Conservation (phyloP, 2,888 invertebrate species). For the Cerceris ruficornis region DNA sequence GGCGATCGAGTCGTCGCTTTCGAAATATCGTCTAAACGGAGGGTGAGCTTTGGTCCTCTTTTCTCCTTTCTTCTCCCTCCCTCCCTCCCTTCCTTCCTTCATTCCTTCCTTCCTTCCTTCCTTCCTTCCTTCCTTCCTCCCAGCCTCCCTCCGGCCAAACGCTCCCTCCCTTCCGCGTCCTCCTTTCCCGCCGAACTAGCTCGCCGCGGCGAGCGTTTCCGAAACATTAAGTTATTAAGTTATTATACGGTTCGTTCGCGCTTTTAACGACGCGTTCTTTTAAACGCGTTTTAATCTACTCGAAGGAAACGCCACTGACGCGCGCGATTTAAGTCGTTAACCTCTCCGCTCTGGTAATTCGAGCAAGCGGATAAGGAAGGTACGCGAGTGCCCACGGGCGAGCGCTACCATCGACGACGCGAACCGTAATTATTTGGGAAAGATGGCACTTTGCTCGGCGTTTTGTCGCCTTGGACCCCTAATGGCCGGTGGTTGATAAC, state of each 20-base stretch:
- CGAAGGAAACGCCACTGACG: conserved; percentile 53
- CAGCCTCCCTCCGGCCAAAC: neutral
- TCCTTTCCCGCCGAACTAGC: too few relatives aligned
- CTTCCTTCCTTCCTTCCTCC: neutral
- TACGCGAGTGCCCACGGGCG: conserved; percentile 39
- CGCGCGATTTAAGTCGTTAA: conserved; percentile 60
- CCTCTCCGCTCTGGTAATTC: conserved; percentile 59
- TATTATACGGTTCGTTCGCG: conserved; percentile 53
- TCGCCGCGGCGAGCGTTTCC: conserved; percentile 10
- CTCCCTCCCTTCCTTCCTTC: neutral
- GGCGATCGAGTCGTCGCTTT: neutral
- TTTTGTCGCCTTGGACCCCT: conserved; percentile 81
- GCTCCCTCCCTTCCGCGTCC: too few relatives aligned
- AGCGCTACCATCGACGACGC: conserved; percentile 73
- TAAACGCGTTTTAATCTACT: conserved; percentile 55
- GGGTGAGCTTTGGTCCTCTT: neutral
- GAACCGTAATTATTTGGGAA: conserved; percentile 80
- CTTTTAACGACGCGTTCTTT: conserved; percentile 65
- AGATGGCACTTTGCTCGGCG: conserved; percentile 81
- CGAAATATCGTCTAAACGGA: neutral
- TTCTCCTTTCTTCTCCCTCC: neutral
- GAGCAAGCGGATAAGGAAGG: conserved; percentile 67
- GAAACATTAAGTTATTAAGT: conserved; percentile 39
- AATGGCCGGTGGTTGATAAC: conserved; percentile 82
- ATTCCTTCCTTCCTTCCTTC: too few relatives aligned